These are phyloP conservation scores for Prionailurus viverrinus DNA, from an alignment of 2,113 vertebrate species.

Conservation along the genomic window DNA sequence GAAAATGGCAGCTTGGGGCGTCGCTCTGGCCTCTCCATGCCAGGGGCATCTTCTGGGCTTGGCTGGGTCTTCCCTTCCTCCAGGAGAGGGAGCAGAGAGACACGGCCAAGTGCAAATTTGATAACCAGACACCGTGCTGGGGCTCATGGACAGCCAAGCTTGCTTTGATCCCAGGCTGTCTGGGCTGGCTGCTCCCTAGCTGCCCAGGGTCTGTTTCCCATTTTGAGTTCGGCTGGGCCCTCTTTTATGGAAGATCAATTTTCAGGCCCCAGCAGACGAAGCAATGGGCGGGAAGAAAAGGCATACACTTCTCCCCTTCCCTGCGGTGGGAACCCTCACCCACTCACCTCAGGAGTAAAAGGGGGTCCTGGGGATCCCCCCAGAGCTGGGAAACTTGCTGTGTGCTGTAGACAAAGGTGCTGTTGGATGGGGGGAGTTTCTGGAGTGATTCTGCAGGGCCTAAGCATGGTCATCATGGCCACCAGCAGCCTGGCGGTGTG, in stretches of 20 bases:
- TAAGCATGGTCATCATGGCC: fast-evolving
- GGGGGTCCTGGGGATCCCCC: neutral
- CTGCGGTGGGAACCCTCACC: too few species aligned
- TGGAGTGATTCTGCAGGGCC: neutral
- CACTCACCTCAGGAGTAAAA: neutral
- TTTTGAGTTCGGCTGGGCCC: slow-evolving; percentile 76
- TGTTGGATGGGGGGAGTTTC: fast-evolving
- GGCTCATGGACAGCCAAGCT: slow-evolving; percentile 61
- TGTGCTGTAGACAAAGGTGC: neutral
- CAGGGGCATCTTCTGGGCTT: neutral
- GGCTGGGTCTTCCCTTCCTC: neutral
- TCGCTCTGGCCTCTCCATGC: fast-evolving
- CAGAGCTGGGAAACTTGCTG: neutral
- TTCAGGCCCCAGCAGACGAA: slow-evolving; percentile 81
- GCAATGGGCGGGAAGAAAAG: slow-evolving; percentile 62
- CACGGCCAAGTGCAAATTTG: slow-evolving; percentile 71
- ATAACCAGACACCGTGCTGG: slow-evolving; percentile 80
- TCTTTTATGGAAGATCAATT: slow-evolving; percentile 75
- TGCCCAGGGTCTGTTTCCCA: slow-evolving; percentile 82
- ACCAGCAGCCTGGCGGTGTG: fast-evolving
- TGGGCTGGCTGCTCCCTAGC: slow-evolving; percentile 62
- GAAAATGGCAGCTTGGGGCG: fast-evolving
- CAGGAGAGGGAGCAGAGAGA: slow-evolving; percentile 63
- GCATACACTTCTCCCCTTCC: slow-evolving; percentile 26
- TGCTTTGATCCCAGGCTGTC: slow-evolving; percentile 84